A percentile compares a stretch with the other conserved stretches of the same genome.
Conservation (phyloP, 2,797 vertebrate species). For the Limosa lapponica region DNA sequence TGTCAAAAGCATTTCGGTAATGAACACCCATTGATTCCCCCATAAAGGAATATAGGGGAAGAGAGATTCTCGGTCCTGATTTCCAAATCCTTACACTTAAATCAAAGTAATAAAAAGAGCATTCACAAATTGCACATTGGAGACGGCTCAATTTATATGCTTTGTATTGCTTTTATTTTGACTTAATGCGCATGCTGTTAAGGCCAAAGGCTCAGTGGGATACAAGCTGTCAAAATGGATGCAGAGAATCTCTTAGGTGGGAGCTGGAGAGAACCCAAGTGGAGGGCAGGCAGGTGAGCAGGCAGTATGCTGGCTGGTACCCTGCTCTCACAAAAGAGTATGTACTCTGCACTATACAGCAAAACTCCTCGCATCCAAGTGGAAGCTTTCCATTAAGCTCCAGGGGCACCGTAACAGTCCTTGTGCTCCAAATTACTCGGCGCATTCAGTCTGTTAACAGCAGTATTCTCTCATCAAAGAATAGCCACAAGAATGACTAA, state of each 20-base stretch:
- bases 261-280: background rate
- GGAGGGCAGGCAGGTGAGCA: background rate
- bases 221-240: background rate
- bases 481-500: background rate
- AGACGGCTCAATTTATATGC: background rate
- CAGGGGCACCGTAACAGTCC: background rate
- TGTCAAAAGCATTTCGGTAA: conserved; percentile 28
- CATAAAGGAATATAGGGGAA: background rate
- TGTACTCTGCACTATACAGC: rapidly evolving
- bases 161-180: conserved; percentile 19
- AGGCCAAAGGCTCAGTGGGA: background rate
- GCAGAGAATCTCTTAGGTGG: background rate
- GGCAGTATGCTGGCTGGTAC: background rate
- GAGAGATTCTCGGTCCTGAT: background rate
- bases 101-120: background rate
- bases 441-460: background rate
- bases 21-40: background rate
- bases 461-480: background rate
- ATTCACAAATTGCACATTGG: background rate
- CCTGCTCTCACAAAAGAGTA: background rate
- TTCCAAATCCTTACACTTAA: background rate
- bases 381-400: background rate
- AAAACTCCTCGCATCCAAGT: rapidly evolving
- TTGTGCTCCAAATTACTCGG: background rate
- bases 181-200: background rate